Evolutionary conservation across 2,888 invertebrate genomes (phyloP), one percentile per base, ranked within the genome.

Genomic region (Drosophila lutescens): DNA sequence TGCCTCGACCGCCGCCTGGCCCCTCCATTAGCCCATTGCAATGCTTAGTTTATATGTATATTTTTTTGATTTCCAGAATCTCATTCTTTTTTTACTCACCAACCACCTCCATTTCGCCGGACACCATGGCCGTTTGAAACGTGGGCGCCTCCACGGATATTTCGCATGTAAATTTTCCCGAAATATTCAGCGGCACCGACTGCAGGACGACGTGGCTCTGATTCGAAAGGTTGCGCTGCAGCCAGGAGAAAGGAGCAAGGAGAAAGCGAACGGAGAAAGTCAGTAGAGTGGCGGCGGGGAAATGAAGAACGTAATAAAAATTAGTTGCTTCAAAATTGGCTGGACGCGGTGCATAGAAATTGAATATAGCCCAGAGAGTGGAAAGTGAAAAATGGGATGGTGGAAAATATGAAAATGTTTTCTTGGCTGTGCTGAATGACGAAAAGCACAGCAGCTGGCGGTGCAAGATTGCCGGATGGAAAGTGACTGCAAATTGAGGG

Each of bases 131-230:
- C 53, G 92, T 92, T 85, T 91, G 91, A 79, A 92, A 92, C 67
- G 91, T 91, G 59, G 92, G 92, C 69, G 92, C 92, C 76, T 92
- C 92, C 57, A 92, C 92, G 68, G 92, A 92, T 75, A 92, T 92
- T 86, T 92, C 92, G 88, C 92, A 92, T 83, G 91, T 91, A 85
- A 91, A 92, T 88, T 92, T 92, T 13, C 92, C 92, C 57, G 92
- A 92, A 88, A 91, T 91, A 87, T 89, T 91, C 78, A 91, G 82
- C 82, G 91, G 91, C 60, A 92, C 92, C 76, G 91, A 86, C 86
- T 91, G 83, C 77, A 92, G 89, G 69, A 91, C 91, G 82, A 92
- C 91, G 86, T 92, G 92, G 79, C 92, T 92, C 84, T 91, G 91
- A 90, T 92, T 92, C 81, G 92, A 92, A 43, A 91, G 91, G 88